These are phyloP conservation scores for Chlorodrepanis virens DNA, from an alignment of 2,113 vertebrate genomes.

Conservation along the genomic window DNA sequence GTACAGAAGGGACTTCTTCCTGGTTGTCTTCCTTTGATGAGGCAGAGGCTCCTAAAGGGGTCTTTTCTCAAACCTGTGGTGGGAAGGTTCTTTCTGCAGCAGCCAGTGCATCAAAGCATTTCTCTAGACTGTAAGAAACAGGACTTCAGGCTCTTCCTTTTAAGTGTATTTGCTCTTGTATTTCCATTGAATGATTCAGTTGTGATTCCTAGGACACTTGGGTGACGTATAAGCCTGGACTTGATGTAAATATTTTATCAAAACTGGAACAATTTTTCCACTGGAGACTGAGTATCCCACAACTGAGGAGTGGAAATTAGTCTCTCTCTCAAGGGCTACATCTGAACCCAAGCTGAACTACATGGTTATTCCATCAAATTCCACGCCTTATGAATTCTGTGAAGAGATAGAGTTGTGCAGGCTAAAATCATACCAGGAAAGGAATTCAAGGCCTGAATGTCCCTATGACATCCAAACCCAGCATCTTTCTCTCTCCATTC, in stretches of 20 bases:
- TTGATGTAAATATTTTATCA: background rate
- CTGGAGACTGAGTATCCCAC: background rate
- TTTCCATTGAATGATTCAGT: background rate
- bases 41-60: background rate
- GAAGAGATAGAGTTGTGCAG: background rate
- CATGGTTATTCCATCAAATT: background rate
- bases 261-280: background rate
- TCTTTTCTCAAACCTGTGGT: background rate
- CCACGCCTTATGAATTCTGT: background rate
- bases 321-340: background rate
- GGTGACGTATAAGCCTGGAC: background rate
- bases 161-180: background rate
- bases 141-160: background rate
- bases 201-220: background rate
- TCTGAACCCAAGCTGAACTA: background rate
- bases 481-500: background rate
- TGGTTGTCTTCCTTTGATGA: background rate
- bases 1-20: background rate
- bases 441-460: background rate
- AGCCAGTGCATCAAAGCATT: background rate
- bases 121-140: background rate
- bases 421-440: background rate
- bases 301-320: background rate
- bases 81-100: background rate
- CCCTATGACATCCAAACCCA: background rate